Conservation (phyloP, 2,113 vertebrate genomes). For the Alaudala cheleensis region DNA sequence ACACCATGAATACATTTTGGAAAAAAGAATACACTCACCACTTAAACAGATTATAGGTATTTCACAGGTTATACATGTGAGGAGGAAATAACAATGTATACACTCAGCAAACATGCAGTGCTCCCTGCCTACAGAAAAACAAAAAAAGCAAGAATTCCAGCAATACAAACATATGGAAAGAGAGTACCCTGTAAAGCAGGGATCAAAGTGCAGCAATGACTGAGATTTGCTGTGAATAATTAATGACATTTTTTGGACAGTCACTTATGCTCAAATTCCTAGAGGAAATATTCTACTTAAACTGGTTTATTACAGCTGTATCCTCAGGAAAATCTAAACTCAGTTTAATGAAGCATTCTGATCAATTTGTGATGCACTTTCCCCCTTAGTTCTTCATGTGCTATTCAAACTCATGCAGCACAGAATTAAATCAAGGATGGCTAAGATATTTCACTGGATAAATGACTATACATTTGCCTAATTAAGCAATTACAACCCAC, state of each 20-base stretch:
- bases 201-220: background rate
- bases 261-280: background rate
- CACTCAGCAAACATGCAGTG: background rate
- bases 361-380: background rate
- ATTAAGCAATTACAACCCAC: constrained; percentile 43
- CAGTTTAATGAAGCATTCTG: background rate
- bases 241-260: background rate
- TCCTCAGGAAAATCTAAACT: background rate
- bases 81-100: background rate
- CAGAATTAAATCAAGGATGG: background rate
- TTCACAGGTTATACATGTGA: background rate
- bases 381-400: background rate
- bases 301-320: background rate
- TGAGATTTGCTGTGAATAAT: background rate
- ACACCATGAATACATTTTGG: background rate
- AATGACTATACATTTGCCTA: constrained; percentile 12
- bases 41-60: background rate
- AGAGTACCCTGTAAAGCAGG: background rate
- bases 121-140: background rate
- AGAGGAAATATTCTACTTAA: background rate
- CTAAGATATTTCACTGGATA: background rate
- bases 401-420: background rate
- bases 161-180: background rate
- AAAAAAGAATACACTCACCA: constrained; percentile 14
- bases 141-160: background rate